Evolutionary conservation across 2,888 invertebrate species (phyloP), one percentile per base, ranked within the genome.

Genomic region (Drosophila mercatorum): DNA sequence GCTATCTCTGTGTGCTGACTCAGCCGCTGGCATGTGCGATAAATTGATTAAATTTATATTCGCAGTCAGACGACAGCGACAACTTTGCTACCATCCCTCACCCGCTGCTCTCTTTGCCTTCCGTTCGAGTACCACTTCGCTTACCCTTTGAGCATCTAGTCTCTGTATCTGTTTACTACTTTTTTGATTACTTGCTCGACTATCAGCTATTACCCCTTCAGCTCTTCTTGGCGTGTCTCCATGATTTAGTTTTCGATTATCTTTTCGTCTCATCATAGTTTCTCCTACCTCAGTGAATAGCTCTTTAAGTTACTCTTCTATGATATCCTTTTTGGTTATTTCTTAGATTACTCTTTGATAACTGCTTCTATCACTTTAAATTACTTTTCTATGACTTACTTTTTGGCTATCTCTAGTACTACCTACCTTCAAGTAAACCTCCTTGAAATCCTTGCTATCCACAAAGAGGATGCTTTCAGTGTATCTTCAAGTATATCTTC

Each of bases 31-130:
- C 47, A n/a, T 31, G 47, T 26, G 63, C 66, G 70, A 82, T 82
- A 83, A 85, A 80, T 82, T 85, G 83, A 82, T 83, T 85, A 72
- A 71, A 80, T 85, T 80, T 83, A 77, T 75, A 63, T 51, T 65
- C 40, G 31, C 67, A 72, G 72, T 67, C 65, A 59, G 63, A 52
- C 43, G 26, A 66, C 38, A 65, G 28, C 59, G 28, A 49, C 59
- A 59, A 40, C 31, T 49, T 49, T 49, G 31, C 31, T 22, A 5
- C 36, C 38, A 36, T 28, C 40, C 49, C 28, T 34, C 34, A 10
- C 22, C 43, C 8, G 7, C 1, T 14, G 22, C 22, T 3, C 22
- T 14, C 44, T 22, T 1, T n/a, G 40, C 28, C 43, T 44, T 57
- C 5, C 43, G 22, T 26, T 14, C 11, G 31, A 17, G 31, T 6